Base-by-base conservation (phyloP, 2,888 invertebrate genomes). In the Macrosoma leucophasiata region DNA sequence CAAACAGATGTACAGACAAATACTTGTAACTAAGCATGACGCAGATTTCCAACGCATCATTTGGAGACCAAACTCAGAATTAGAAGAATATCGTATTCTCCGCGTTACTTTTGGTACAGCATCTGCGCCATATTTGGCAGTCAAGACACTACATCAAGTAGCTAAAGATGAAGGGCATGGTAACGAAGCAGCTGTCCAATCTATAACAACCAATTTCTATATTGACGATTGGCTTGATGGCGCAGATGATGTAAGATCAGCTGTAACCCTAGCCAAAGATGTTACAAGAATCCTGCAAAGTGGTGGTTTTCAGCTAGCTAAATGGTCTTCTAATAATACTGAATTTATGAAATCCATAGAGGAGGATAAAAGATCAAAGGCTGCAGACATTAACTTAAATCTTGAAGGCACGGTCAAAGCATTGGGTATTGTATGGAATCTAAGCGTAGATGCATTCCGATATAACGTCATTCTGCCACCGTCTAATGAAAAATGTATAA, bases 1-100 rank as follows among this genome's bases (percentile, higher is more conserved):
- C 3, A 10, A 35, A 23, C 51, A 58, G 33, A 61, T 62, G 58
- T 62, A 57, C 15, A 28, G 56, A 18, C 39, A 43, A 41, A 41
- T 59, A 13, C 27, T 39, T n/a, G 31, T 58, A 3, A 5, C 23
- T 9, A 30, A 41, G 3, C 37, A 48, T 22, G 48, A 60, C 18
- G 25, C 36, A 9, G 35, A 46, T 15, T 45, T 37, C 14, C 54
- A 57, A 23, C 27, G 48, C 14, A 26, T 41, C 4, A n/a, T 45
- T 6, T 45, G 39, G 41, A 22, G 39, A 22, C 13, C 8, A 12
- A 22, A 4, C 26, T 41, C 42, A 8, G 23, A 28, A 7, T 7
- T 43, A 0, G 33, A 43, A 24, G 33, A 37, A 3, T 43, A 41
- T 26, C 14, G 37, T 22, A 30, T 52, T 4, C 19, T 28, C 1